Conservation (phyloP, 2,113 vertebrate species). For the Ciconia stormi region DNA sequence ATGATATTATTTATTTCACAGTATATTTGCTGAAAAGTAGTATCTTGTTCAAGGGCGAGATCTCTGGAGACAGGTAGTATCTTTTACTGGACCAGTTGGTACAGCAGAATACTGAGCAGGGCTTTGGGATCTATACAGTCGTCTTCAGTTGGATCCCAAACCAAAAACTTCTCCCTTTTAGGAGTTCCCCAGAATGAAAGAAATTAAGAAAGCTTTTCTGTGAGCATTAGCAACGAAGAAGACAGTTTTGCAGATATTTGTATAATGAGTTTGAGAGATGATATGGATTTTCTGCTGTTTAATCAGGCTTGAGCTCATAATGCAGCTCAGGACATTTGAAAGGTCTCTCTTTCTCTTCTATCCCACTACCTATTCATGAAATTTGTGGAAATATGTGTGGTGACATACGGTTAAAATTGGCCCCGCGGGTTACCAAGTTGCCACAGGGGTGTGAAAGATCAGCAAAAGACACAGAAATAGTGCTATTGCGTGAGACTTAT, state of each 20-base stretch:
- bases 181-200: not conserved
- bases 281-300: conserved; percentile 3
- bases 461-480: not conserved
- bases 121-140: not conserved
- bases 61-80: not conserved
- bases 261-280: not conserved
- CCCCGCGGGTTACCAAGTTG: not conserved
- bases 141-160: not conserved
- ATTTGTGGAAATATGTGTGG: not conserved
- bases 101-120: not conserved
- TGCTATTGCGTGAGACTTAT: not conserved
- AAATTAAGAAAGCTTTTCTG: not conserved
- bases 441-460: not conserved
- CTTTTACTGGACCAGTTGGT: not conserved
- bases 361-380: not conserved
- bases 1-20: not conserved
- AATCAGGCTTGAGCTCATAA: not conserved
- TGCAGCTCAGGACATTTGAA: not conserved
- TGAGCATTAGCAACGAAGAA: not conserved
- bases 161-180: not conserved
- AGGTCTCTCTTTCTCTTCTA: not conserved
- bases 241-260: not conserved
- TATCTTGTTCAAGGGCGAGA: not conserved
- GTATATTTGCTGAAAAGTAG: not conserved
- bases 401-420: not conserved